Conservation (phyloP, 2,797 vertebrate species). For the Scyliorhinus canicula region DNA sequence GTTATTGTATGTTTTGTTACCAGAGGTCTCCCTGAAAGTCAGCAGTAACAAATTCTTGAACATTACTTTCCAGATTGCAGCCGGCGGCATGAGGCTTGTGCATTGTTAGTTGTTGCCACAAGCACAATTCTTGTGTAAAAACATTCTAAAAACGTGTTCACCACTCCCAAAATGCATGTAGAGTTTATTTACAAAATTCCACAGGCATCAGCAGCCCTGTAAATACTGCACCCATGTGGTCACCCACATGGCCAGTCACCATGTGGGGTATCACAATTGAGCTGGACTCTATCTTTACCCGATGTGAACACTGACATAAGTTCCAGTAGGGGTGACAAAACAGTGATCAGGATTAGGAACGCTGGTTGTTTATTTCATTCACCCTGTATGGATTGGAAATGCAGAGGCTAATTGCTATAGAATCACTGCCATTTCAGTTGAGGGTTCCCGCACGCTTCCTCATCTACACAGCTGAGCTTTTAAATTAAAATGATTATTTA, state of each 20-base stretch:
- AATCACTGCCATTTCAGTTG: no score
- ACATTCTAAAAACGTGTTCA: neutral
- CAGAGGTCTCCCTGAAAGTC: neutral
- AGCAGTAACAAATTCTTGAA: neutral
- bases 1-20: no score
- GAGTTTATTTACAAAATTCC: neutral
- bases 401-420: neutral
- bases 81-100: neutral
- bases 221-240: neutral
- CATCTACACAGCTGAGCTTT: no score
- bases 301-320: neutral
- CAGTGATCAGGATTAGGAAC: neutral
- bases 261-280: neutral
- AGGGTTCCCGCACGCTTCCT: no score
- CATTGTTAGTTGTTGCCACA: neutral
- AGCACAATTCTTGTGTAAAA: neutral
- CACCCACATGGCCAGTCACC: neutral
- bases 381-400: neutral
- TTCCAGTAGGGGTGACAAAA: neutral
- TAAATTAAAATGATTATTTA: no score
- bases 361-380: neutral
- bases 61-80: neutral
- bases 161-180: neutral
- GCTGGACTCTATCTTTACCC: neutral
- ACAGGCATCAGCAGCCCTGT: neutral